A percentile compares a stretch with the other conserved stretches of the same genome.
Conservation (phyloP, 2,888 invertebrate species). For the Epistrophe eligans region DNA sequence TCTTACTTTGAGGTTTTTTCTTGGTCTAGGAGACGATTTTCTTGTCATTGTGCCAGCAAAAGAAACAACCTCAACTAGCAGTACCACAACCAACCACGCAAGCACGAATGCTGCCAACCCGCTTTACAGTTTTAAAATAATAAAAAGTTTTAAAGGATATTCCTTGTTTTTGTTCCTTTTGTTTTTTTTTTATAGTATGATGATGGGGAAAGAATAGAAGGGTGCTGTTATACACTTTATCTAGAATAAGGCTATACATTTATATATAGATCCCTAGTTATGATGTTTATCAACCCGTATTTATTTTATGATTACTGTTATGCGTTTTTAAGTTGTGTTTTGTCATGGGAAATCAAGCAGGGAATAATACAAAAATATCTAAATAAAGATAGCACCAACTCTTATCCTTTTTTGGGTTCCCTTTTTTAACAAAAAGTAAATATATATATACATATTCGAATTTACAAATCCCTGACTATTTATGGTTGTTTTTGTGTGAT, state of each 20-base stretch:
- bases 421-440: background rate
- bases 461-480: slow-evolving; percentile 15
- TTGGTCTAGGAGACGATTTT: slow-evolving; percentile 1
- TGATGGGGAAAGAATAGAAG: background rate
- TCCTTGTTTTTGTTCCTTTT: slow-evolving; percentile 6
- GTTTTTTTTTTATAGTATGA: background rate
- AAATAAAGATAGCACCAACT: slow-evolving; percentile 27
- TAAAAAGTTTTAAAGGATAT: slow-evolving; percentile 56
- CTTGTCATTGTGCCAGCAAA: slow-evolving; percentile 61
- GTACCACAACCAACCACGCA: slow-evolving; percentile 1
- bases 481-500: background rate
- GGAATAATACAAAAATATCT: slow-evolving; percentile 16
- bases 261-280: slow-evolving; percentile 4
- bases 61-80: slow-evolving; percentile 38
- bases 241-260: background rate
- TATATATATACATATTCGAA: background rate
- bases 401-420: slow-evolving; percentile 30
- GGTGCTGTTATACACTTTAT: background rate
- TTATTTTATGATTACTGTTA: slow-evolving; percentile 75
- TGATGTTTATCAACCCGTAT: slow-evolving; percentile 72
- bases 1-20: slow-evolving; percentile 19
- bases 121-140: slow-evolving; percentile 19
- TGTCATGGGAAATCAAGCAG: slow-evolving; percentile 55
- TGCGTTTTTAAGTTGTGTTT: slow-evolving; percentile 74
- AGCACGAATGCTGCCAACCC: background rate